Conservation (phyloP, 1,140 invertebrate genomes). For the Philotrypesis tridentata region DNA sequence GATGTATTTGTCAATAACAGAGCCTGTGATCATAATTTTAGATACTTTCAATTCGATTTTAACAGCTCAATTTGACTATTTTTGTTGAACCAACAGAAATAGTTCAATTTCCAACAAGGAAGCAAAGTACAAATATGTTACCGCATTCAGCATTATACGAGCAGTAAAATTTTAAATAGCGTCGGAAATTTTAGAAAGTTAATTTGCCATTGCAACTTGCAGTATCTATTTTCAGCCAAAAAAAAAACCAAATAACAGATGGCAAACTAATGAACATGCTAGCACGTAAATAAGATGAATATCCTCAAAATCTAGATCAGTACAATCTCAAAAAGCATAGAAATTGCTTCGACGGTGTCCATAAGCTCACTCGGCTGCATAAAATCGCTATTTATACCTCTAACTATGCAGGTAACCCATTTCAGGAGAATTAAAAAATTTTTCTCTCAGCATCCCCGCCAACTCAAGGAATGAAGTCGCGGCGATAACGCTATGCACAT, state of each 20-base stretch:
- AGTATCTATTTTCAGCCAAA: neutral
- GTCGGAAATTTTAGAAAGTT: slow-evolving; percentile 20
- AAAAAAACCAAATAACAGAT: neutral
- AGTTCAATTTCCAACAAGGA: no score
- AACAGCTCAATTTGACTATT: no score
- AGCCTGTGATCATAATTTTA: no score
- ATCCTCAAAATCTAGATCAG: neutral
- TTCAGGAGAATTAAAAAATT: neutral
- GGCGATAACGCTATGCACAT: slow-evolving; percentile 15
- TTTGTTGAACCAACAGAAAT: no score
- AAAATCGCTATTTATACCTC: neutral
- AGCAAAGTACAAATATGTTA: neutral
- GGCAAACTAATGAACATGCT: neutral
- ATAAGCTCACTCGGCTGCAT: neutral
- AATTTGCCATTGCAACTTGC: neutral
- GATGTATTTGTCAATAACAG: no score
- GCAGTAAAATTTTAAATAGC: neutral
- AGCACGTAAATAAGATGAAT: neutral
- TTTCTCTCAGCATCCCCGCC: neutral
- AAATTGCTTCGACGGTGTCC: neutral
- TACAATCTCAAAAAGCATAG: neutral
- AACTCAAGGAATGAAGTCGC: neutral
- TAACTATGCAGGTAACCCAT: neutral
- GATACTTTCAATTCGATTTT: no score
- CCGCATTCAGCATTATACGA: slow-evolving; percentile 1